Evolutionary conservation across 2,113 vertebrate species (phyloP).

Genomic region (Pica pica): DNA sequence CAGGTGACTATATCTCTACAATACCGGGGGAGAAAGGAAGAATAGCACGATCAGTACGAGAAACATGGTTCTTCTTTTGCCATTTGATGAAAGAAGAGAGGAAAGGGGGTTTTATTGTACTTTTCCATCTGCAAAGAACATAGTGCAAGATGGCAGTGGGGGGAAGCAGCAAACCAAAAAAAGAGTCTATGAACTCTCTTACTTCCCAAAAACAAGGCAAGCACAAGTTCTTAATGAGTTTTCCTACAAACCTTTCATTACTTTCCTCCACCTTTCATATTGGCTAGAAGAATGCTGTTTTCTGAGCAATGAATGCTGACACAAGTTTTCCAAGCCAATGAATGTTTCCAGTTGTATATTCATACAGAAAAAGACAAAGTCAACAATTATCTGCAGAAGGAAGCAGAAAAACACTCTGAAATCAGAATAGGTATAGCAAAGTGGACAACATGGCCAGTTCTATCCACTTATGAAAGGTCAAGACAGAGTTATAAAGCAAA

Average conservation of each 20-base stretch:
- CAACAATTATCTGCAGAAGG: not conserved
- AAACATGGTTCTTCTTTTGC: not conserved
- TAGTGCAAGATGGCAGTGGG: accelerated
- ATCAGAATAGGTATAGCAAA: not conserved
- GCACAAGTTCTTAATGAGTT: not conserved
- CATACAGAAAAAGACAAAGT: not conserved
- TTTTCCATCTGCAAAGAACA: not conserved
- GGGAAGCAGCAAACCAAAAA: not conserved
- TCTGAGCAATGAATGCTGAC: not conserved
- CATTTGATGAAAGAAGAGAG: not conserved
- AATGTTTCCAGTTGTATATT: not conserved
- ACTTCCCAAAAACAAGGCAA: not conserved
- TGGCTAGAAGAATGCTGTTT: not conserved
- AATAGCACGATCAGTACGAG: not conserved
- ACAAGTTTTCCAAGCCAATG: not conserved
- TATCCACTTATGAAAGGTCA: not conserved
- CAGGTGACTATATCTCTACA: not conserved
- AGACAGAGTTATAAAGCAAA: not conserved
- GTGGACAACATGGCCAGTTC: not conserved
- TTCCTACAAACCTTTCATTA: not conserved
- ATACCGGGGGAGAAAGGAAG: not conserved
- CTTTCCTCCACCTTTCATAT: not conserved
- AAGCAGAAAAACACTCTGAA: not conserved
- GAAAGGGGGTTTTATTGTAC: not conserved
- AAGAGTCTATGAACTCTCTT: not conserved